These are phyloP conservation scores for Cyanistes caeruleus DNA, from an alignment of 2,113 vertebrate species.

Conservation along the genomic window DNA sequence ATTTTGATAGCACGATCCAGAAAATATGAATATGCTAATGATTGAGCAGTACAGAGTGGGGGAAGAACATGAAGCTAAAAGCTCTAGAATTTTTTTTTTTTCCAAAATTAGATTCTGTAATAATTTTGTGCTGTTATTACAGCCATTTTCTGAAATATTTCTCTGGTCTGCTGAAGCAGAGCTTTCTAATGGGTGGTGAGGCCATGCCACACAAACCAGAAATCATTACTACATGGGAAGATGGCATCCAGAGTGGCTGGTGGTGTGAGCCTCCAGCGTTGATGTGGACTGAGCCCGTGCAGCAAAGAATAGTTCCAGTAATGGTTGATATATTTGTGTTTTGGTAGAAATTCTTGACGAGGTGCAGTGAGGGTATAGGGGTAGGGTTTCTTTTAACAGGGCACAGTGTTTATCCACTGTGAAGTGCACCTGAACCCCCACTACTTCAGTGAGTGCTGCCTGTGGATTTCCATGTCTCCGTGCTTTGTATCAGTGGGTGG, in stretches of 20 bases:
- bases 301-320: not conserved
- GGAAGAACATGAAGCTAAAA: not conserved
- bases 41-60: conserved; percentile 12
- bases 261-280: not conserved
- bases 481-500: not conserved
- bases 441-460: not conserved
- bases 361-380: not conserved
- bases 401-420: not conserved
- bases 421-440: not conserved
- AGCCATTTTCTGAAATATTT: not conserved
- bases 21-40: conserved; percentile 64
- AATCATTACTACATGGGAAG: not conserved
- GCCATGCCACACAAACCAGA: not conserved
- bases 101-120: not conserved
- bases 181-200: not conserved
- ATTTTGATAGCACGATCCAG: conserved; percentile 64
- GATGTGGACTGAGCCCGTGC: not conserved
- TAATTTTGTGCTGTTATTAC: not conserved
- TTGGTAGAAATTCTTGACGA: not conserved
- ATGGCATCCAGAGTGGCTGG: not conserved
- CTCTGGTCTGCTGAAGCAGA: not conserved
- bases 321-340: not conserved
- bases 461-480: not conserved
- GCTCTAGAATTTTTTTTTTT: not conserved
- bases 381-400: not conserved